These are phyloP conservation scores for Palythoa heliodiscus DNA, from an alignment of 92 coral and sea anemone species.

Conservation along the genomic window DNA sequence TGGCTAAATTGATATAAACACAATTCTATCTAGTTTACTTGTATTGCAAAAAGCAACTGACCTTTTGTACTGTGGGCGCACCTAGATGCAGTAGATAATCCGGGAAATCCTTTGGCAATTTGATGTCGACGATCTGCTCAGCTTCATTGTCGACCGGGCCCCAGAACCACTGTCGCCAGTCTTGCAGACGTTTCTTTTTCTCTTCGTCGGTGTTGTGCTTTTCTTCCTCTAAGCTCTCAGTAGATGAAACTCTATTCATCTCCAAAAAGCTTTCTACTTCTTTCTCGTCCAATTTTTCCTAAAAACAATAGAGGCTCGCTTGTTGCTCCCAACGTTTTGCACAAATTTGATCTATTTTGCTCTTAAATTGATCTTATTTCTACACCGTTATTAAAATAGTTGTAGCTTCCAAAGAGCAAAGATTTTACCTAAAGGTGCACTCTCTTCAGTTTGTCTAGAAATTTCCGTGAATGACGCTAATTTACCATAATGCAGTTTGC, in stretches of 20 bases:
- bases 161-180: conserved; percentile 85
- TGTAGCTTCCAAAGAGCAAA: too few relatives aligned
- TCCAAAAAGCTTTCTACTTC: conserved; percentile 77
- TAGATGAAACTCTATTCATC: conserved; percentile 63
- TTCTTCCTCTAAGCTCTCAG: conserved; percentile 66
- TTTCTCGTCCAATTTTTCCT: conserved; percentile 29
- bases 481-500: too few relatives aligned
- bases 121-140: conserved; percentile 18
- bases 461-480: too few relatives aligned
- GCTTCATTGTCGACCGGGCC: conserved; percentile 50
- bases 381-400: too few relatives aligned
- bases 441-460: too few relatives aligned
- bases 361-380: too few relatives aligned
- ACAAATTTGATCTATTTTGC: too few relatives aligned
- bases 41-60: not conserved
- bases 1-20: too few relatives aligned
- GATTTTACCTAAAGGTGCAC: too few relatives aligned
- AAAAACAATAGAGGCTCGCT: too few relatives aligned
- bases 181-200: conserved; percentile 52
- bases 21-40: too few relatives aligned
- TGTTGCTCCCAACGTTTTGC: too few relatives aligned
- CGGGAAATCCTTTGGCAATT: conserved; percentile 23
- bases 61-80: conserved; percentile 29
- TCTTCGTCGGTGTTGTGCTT: conserved; percentile 46
- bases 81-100: conserved; percentile 27